Evolutionary conservation across 2,888 invertebrate genomes (phyloP).

Genomic region (Eupsilia transversa): DNA sequence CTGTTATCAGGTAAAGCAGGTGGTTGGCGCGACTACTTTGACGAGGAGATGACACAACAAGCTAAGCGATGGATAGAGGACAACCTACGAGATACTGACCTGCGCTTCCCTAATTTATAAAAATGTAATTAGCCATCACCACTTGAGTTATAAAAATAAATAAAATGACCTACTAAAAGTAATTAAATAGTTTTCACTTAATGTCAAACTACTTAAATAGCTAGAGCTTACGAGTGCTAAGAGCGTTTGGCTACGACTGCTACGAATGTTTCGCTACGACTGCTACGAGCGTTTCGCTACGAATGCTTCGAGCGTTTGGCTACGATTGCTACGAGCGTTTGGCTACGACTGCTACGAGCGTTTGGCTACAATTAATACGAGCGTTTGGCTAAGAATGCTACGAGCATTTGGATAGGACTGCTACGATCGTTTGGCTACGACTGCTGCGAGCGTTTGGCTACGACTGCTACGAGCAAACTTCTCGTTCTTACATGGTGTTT

Average conservation of each 20-base stretch:
- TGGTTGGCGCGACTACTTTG: constrained; percentile 93
- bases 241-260: no score
- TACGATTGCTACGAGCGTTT: neutral
- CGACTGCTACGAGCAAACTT: neutral
- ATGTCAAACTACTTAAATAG: neutral
- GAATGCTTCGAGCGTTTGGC: neutral
- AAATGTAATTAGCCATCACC: neutral
- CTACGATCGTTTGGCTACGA: no score
- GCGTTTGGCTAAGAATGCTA: no score
- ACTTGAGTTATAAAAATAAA: neutral
- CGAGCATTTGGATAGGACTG: no score
- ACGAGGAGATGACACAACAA: constrained; percentile 91
- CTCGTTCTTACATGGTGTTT: neutral
- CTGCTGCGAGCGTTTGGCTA: neutral
- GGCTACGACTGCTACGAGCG: neutral
- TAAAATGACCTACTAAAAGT: neutral
- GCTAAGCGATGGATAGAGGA: constrained; percentile 93
- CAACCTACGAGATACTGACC: constrained; percentile 91
- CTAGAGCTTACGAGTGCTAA: no score
- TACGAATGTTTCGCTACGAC: neutral
- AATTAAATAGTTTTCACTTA: neutral
- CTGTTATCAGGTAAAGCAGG: constrained; percentile 89
- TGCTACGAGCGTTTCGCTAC: neutral
- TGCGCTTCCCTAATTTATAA: constrained; percentile 88
- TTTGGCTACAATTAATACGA: neutral